Evolutionary conservation across 2,113 vertebrate genomes (phyloP).

Genomic region (Solea senegalensis): DNA sequence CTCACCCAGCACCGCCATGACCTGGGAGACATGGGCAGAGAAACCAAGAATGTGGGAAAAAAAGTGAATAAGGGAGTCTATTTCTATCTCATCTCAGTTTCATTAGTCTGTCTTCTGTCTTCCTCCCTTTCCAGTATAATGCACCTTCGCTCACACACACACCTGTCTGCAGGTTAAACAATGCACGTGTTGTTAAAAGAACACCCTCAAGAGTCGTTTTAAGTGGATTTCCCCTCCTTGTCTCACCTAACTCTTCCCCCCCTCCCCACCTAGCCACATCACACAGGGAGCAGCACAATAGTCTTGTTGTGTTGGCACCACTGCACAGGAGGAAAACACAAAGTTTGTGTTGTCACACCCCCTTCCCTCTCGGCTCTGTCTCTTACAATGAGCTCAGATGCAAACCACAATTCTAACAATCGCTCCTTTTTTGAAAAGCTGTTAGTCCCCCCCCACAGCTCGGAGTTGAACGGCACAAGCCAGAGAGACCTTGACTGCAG

Average conservation of each 20-base stretch:
- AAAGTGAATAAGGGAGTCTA: not conserved
- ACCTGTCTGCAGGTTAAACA: slow-evolving; percentile 36
- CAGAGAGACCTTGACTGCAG: slow-evolving; percentile 10
- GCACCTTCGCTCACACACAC: slow-evolving; percentile 21
- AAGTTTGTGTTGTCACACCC: slow-evolving; percentile 39
- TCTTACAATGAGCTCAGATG: slow-evolving; percentile 43
- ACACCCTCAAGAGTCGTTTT: slow-evolving; percentile 33
- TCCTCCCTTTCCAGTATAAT: not conserved
- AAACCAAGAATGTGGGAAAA: slow-evolving; percentile 6
- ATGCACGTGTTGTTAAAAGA: slow-evolving; percentile 28
- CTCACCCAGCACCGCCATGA: slow-evolving; percentile 6
- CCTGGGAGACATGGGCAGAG: slow-evolving; percentile 30
- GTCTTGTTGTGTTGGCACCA: slow-evolving; percentile 52
- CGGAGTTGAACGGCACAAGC: not conserved
- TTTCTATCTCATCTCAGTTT: not conserved
- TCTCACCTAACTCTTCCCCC: not conserved
- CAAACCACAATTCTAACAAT: slow-evolving; percentile 54
- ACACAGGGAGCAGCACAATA: slow-evolving; percentile 57
- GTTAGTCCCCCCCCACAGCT: slow-evolving; percentile 12
- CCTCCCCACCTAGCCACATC: slow-evolving; percentile 46
- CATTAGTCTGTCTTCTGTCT: not conserved
- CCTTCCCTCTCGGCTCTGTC: not conserved
- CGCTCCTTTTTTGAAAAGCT: slow-evolving; percentile 38
- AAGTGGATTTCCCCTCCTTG: slow-evolving; percentile 27
- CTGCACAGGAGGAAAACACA: slow-evolving; percentile 45